Evolutionary conservation across 2,113 vertebrate genomes (phyloP).

Genomic region (Danionella cerebrum): DNA sequence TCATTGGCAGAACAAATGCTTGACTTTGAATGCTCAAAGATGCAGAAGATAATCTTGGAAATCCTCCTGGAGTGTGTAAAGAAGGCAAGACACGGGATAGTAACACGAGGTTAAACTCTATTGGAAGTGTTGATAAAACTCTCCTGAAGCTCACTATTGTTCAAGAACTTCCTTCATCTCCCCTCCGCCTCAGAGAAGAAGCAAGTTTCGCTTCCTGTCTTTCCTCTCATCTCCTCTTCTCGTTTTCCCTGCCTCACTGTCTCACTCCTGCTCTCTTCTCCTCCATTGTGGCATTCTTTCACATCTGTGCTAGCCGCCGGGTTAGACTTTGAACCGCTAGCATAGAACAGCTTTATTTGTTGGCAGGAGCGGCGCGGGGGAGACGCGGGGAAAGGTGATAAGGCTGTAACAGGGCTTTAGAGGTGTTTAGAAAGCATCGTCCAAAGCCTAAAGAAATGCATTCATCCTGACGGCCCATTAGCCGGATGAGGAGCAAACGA

Average conservation of each 20-base stretch:
- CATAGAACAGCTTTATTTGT: constrained; percentile 68
- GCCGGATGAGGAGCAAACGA: constrained; percentile 14
- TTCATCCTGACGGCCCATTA: constrained; percentile 22
- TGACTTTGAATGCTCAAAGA: too few relatives aligned
- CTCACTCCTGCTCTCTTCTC: constrained; percentile 17
- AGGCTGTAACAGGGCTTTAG: constrained; percentile 5
- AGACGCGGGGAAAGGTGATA: constrained; percentile 21
- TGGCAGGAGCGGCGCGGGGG: constrained; percentile 10
- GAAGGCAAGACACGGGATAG: too few relatives aligned
- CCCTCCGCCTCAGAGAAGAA: constrained; percentile 64
- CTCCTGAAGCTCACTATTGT: constrained; percentile 48
- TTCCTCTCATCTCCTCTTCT: constrained; percentile 38
- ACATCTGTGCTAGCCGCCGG: constrained; percentile 51
- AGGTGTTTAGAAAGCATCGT: constrained; percentile 24
- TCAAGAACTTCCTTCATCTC: constrained; percentile 74
- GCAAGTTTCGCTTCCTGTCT: constrained; percentile 57
- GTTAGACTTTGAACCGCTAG: constrained; percentile 63
- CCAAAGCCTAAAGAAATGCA: constrained; percentile 17
- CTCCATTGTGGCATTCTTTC: constrained; percentile 61
- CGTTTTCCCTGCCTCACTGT: constrained; percentile 9
- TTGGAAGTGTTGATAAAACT: not conserved
- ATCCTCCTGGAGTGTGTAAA: too few relatives aligned
- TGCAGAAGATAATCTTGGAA: too few relatives aligned
- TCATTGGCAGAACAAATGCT: too few relatives aligned
- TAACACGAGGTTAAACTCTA: too few relatives aligned